phyloP scores from a whole-genome alignment of 2,113 vertebrate species.

The Hassar affinis region DNA sequence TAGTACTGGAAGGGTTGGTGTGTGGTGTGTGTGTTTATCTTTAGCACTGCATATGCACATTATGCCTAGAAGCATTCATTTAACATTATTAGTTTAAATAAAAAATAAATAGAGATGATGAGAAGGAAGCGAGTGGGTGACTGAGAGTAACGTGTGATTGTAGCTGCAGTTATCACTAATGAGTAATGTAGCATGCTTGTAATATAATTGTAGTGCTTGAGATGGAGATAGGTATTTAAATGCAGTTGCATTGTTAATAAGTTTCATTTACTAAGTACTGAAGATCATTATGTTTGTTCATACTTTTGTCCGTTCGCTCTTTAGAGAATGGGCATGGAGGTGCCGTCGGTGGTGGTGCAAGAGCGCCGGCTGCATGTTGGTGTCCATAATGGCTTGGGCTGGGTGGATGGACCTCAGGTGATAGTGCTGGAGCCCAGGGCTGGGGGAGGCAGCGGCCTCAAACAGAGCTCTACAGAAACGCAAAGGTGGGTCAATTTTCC shows the following conservation, averaged over 20 bases:
- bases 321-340: constrained; percentile 62
- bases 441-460: constrained; percentile 61
- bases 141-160: not conserved
- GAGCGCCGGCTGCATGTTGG: constrained; percentile 87
- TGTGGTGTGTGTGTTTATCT: too few species aligned
- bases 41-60: not conserved
- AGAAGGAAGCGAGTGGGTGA: not conserved
- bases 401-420: constrained; percentile 84
- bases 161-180: not conserved
- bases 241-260: not conserved
- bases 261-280: not conserved
- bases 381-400: constrained; percentile 86
- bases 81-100: not conserved
- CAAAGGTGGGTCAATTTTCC: constrained; percentile 68
- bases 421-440: constrained; percentile 76
- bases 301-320: constrained; percentile 1
- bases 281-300: not conserved
- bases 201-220: not conserved
- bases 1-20: too few species aligned
- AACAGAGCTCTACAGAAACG: constrained; percentile 45
- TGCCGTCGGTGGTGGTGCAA: constrained; percentile 68
- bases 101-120: not conserved
- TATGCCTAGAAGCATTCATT: not conserved
- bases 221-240: not conserved
- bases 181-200: not conserved